phyloP scores from a whole-genome alignment of 1,140 invertebrate genomes.

The Pogonognathellus flavescens region DNA sequence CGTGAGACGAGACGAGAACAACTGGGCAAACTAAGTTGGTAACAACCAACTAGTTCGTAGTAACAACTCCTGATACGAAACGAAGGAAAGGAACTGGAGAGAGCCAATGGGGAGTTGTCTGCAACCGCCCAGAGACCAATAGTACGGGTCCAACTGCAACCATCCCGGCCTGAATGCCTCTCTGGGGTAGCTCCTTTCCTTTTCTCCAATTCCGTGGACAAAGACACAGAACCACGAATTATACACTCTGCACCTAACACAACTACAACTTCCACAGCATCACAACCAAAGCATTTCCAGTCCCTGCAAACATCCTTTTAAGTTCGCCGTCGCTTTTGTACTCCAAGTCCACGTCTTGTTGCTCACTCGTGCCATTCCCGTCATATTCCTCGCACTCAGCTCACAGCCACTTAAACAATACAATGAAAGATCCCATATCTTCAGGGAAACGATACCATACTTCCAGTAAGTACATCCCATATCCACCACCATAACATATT shows the following conservation, averaged over 20 bases:
- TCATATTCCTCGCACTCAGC: neutral
- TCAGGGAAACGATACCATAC: too few species aligned
- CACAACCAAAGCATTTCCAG: too few species aligned
- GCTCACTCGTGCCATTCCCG: conserved; percentile 6
- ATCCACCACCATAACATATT: too few species aligned
- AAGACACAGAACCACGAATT: neutral
- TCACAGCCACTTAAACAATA: neutral
- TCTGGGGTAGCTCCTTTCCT: neutral
- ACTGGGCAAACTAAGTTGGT: neutral
- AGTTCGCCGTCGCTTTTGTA: conserved; percentile 22
- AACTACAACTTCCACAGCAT: neutral
- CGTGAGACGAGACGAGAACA: neutral
- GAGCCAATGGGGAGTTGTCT: conserved; percentile 24
- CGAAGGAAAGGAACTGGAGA: neutral
- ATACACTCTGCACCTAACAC: neutral
- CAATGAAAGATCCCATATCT: too few species aligned
- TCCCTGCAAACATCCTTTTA: conserved; percentile 19
- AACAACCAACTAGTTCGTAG: neutral
- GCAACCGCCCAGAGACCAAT: conserved; percentile 48
- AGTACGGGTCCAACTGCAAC: neutral
- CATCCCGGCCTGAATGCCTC: neutral
- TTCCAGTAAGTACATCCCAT: too few species aligned
- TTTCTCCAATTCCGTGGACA: conserved; percentile 13
- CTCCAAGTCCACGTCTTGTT: neutral
- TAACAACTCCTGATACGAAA: neutral